These are phyloP conservation scores for Cephus cinctus DNA, from an alignment of 1,140 invertebrate genomes.

Conservation along the genomic window DNA sequence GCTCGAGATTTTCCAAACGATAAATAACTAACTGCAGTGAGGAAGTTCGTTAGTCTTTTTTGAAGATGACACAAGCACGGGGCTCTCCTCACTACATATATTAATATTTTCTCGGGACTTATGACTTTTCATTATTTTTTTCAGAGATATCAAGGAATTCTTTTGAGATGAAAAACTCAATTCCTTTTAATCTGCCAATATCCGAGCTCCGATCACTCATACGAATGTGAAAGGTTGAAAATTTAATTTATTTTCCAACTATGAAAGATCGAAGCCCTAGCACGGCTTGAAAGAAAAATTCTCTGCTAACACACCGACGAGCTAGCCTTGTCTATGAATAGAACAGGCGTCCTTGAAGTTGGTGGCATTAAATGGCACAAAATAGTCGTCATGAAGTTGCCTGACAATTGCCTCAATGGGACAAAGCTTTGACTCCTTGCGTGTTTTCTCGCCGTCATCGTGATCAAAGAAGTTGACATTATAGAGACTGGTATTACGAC, in stretches of 20 bases:
- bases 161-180: not conserved
- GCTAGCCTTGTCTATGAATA: slow-evolving; percentile 35
- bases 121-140: too few relatives aligned
- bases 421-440: slow-evolving; percentile 63
- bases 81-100: too few relatives aligned
- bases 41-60: too few relatives aligned
- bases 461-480: slow-evolving; percentile 46
- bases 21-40: too few relatives aligned
- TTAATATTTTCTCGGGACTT: too few relatives aligned
- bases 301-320: not conserved
- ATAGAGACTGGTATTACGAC: slow-evolving; percentile 61
- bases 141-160: not conserved
- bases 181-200: not conserved
- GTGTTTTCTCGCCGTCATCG: slow-evolving; percentile 44
- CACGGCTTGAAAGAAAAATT: not conserved
- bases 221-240: not conserved
- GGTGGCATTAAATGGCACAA: slow-evolving; percentile 73
- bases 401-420: slow-evolving; percentile 82
- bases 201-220: not conserved
- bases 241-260: not conserved
- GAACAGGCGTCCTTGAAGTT: slow-evolving; percentile 84
- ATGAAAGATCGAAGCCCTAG: not conserved
- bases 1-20: too few relatives aligned
- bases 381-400: slow-evolving; percentile 84
- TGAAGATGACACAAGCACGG: too few relatives aligned